Evolutionary conservation across 2,797 vertebrate species (phyloP).

Genomic region (Manis javanica): DNA sequence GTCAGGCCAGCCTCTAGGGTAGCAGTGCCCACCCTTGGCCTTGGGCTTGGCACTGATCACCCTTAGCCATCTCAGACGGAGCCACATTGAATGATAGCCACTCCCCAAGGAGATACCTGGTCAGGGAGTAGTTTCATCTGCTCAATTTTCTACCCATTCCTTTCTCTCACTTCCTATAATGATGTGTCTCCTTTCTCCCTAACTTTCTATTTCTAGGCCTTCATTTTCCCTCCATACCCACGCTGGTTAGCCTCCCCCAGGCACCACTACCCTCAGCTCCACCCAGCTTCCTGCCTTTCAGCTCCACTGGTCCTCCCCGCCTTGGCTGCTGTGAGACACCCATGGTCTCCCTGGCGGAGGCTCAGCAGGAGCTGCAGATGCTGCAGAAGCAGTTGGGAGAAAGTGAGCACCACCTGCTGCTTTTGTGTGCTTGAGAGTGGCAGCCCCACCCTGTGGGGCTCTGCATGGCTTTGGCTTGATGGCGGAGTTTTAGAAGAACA

Average conservation of each 20-base stretch:
- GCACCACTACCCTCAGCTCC: slow-evolving; percentile 82
- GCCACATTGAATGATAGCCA: neutral
- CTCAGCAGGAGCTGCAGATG: slow-evolving; percentile 95
- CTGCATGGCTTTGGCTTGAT: slow-evolving; percentile 63
- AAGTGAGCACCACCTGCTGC: slow-evolving; percentile 86
- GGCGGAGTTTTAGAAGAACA: neutral
- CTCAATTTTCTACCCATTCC: neutral
- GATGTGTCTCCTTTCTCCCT: slow-evolving; percentile 56
- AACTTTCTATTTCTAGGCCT: slow-evolving; percentile 88
- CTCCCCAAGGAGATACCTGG: neutral
- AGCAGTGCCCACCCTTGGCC: neutral
- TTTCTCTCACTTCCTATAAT: neutral
- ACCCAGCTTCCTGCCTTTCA: slow-evolving; percentile 80
- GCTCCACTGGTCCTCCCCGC: slow-evolving; percentile 69
- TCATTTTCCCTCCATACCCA: slow-evolving; percentile 86
- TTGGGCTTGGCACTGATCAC: neutral
- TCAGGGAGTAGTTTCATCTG: neutral
- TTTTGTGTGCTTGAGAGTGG: slow-evolving; percentile 23
- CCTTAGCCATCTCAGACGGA: neutral
- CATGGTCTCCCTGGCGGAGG: slow-evolving; percentile 92
- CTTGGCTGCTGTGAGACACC: slow-evolving; percentile 84
- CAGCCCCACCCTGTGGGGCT: neutral
- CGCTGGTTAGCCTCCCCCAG: slow-evolving; percentile 80
- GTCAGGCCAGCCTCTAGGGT: neutral
- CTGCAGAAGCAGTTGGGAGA: slow-evolving; percentile 93